Percentiles rank a stretch among this genome's conserved stretches.
Evolutionary conservation across 1,140 invertebrate species (phyloP).

Genomic region (Formica selysi): DNA sequence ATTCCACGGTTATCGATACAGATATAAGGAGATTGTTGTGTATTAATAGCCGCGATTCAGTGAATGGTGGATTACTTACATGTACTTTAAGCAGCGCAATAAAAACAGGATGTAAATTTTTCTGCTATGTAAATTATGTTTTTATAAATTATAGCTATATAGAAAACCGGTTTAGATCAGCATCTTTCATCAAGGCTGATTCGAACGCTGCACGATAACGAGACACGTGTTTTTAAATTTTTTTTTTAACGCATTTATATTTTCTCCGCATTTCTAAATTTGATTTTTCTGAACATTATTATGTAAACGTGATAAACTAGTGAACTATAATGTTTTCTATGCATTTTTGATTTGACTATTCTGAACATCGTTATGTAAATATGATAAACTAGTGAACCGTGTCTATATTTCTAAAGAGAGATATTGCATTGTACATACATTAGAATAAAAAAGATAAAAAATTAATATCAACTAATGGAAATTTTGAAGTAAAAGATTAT

Average conservation of each 20-base stretch:
- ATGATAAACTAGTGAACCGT: too few species aligned
- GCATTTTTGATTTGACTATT: too few species aligned
- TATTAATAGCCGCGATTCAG: neutral
- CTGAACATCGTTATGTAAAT: too few species aligned
- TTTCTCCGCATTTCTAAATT: neutral
- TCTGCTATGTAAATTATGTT: neutral
- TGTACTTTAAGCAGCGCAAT: neutral
- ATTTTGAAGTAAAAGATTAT: too few species aligned
- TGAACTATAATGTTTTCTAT: too few species aligned
- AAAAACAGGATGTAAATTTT: neutral
- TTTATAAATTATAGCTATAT: neutral
- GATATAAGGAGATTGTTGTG: neutral
- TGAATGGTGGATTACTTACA: neutral
- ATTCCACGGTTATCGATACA: conserved; percentile 4
- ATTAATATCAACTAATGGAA: too few species aligned
- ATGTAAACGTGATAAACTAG: too few species aligned
- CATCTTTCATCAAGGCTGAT: neutral
- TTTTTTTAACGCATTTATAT: neutral
- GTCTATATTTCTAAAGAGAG: too few species aligned
- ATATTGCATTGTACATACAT: too few species aligned
- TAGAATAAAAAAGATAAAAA: too few species aligned
- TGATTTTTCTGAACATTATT: neutral
- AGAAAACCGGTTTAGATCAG: neutral
- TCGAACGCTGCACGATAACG: neutral
- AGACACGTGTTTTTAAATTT: neutral